Evolutionary conservation across 2,888 invertebrate genomes (phyloP), one percentile per base, ranked within the genome.

Genomic region (Fabriciana adippe): DNA sequence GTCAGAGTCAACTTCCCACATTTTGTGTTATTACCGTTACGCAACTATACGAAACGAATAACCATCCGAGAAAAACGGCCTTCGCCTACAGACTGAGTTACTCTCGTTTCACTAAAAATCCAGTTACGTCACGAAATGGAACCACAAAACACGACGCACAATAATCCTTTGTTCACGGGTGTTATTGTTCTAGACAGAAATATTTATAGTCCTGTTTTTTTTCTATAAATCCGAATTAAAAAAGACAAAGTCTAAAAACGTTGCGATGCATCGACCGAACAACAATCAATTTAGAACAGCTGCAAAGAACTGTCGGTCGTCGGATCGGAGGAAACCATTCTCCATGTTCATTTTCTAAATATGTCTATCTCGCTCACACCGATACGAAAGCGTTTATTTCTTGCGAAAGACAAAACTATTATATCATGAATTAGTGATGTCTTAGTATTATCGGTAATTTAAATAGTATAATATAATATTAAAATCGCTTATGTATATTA

Each of bases 1-100:
- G 73, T 90, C 92, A 60, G 90, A 91, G 75, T 92, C 92, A 64
- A 88, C 81, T 84, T 90, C 92, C 93, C 93, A 93, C 93, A 93
- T 93, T 76, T 75, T 85, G 68, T 72, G 77, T 76, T 68, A 78
- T 80, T 84, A 80, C 81, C 75, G 80, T 62, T 72, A 77, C 76
- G 81, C 82, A 81, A 80, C 73, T 78, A 81, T 77, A 79, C 81
- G 69, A 82, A 76, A 70, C 73, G 75, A 75, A 76, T 79, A 78
- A 85, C 79, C 89, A 89, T 90, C 77, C 77, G 82, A 78, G 72
- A 72, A 73, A 56, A 78, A 78, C 81, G 86, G 83, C 85, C 86
- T 84, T 85, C 85, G 83, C 79, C 79, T 79, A 75, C 81, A 77
- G 79, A 76, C 78, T 77, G 75, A 79, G 83, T 84, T 86, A 85